Conservation (phyloP, 2,888 invertebrate species). For the Pterostichus madidus region DNA sequence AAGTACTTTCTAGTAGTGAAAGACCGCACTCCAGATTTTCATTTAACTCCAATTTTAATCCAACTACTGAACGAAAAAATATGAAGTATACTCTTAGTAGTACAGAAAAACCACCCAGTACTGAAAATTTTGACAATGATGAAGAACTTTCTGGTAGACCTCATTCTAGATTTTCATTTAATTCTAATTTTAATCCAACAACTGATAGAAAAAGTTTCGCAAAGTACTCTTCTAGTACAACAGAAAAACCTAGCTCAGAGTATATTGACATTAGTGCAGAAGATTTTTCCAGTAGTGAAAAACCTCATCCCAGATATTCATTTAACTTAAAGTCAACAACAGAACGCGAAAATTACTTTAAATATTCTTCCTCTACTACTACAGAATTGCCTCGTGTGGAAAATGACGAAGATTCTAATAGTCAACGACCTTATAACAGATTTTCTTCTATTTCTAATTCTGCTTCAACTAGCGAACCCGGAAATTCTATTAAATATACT, state of each 20-base stretch:
- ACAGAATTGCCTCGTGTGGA: not conserved
- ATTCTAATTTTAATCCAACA: conserved; percentile 16
- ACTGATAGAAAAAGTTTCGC: conserved; percentile 1
- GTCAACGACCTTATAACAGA: conserved; percentile 14
- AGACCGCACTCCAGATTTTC: not conserved
- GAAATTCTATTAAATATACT: conserved; percentile 12
- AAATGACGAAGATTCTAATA: not conserved
- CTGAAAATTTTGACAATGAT: conserved; percentile 6
- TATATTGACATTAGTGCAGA: conserved; percentile 8
- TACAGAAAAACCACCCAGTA: not conserved
- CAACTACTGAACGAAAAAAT: not conserved
- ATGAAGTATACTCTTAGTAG: conserved; percentile 5
- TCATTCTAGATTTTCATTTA: conserved; percentile 11
- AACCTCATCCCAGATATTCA: not conserved
- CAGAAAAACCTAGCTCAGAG: conserved; percentile 3
- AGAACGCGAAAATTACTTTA: conserved; percentile 12
- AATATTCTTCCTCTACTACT: conserved; percentile 5
- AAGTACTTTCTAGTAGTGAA: not conserved
- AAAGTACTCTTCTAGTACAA: conserved; percentile 10
- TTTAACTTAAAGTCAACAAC: not conserved
- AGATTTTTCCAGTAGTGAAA: conserved; percentile 1
- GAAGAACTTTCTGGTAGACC: not conserved
- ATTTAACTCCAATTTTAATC: conserved; percentile 8
- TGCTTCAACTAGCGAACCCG: not conserved
- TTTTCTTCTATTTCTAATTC: conserved; percentile 10